Evolutionary conservation across 2,113 vertebrate genomes (phyloP).

Genomic region (Bubalus kerabau): DNA sequence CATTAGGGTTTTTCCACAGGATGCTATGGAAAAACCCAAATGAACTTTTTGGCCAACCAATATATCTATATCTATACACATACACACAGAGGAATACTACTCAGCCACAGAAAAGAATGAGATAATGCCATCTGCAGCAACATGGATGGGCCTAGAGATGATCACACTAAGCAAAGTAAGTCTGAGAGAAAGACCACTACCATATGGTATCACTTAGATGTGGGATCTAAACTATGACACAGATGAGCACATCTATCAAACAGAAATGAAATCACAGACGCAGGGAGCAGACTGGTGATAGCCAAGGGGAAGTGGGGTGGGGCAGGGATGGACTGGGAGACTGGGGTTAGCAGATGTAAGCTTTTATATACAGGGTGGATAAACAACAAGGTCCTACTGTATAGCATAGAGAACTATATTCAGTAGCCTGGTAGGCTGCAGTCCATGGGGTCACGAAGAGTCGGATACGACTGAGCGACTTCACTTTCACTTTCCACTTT

Average conservation of each 20-base stretch:
- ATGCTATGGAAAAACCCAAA: background rate
- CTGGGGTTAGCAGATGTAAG: background rate
- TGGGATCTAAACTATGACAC: background rate
- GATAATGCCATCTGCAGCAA: background rate
- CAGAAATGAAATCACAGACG: background rate
- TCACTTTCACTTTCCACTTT: too few species aligned
- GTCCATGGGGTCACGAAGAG: too few species aligned
- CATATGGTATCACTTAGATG: background rate
- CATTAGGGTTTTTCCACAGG: background rate
- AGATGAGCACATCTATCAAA: background rate
- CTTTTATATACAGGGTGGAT: background rate
- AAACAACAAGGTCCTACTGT: background rate
- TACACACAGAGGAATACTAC: background rate
- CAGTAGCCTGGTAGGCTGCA: background rate
- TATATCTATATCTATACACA: background rate
- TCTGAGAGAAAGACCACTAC: background rate
- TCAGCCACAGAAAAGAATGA: background rate
- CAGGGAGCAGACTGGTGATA: background rate
- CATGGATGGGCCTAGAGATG: background rate
- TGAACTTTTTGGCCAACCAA: background rate
- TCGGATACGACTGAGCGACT: too few species aligned
- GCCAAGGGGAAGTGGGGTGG: background rate
- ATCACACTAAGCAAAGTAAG: background rate
- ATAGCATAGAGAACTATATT: background rate
- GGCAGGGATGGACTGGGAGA: background rate